Evolutionary conservation across 1,140 invertebrate genomes (phyloP).

Genomic region (Mycetomoellerius zeteki): DNA sequence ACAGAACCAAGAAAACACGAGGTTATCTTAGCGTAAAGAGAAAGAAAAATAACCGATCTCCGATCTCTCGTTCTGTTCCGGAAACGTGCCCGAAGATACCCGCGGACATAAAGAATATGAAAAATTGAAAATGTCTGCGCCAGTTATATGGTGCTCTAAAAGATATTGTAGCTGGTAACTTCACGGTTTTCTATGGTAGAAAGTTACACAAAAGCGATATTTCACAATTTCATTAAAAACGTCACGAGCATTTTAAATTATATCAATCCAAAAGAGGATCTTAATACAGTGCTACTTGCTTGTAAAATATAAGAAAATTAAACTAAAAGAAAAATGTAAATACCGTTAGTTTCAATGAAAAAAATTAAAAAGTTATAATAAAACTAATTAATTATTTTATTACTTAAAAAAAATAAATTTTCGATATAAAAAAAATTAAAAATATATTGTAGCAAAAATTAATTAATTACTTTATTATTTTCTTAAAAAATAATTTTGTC

Average conservation of each 20-base stretch:
- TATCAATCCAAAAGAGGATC: neutral
- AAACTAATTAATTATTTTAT: neutral
- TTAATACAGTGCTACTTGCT: neutral
- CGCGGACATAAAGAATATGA: constrained; percentile 43
- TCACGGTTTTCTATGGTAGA: neutral
- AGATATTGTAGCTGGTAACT: neutral
- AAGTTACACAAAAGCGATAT: neutral
- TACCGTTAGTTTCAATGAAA: no score
- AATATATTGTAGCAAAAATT: no score
- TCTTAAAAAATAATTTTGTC: constrained; percentile 28
- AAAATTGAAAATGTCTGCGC: constrained; percentile 57
- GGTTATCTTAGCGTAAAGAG: constrained; percentile 33
- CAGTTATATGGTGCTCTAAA: neutral
- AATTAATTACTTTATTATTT: constrained; percentile 10
- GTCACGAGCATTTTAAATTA: neutral
- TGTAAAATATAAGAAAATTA: neutral
- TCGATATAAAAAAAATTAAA: neutral
- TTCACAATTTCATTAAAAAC: neutral
- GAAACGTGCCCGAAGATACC: constrained; percentile 45
- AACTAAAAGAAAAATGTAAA: neutral
- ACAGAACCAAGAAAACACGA: constrained; percentile 32
- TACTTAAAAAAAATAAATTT: neutral
- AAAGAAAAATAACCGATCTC: constrained; percentile 71
- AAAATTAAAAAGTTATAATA: no score
- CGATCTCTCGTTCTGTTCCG: constrained; percentile 29